Conservation (phyloP, 53 echinoderm and acorn worm species). For the Luidia sarsii region DNA sequence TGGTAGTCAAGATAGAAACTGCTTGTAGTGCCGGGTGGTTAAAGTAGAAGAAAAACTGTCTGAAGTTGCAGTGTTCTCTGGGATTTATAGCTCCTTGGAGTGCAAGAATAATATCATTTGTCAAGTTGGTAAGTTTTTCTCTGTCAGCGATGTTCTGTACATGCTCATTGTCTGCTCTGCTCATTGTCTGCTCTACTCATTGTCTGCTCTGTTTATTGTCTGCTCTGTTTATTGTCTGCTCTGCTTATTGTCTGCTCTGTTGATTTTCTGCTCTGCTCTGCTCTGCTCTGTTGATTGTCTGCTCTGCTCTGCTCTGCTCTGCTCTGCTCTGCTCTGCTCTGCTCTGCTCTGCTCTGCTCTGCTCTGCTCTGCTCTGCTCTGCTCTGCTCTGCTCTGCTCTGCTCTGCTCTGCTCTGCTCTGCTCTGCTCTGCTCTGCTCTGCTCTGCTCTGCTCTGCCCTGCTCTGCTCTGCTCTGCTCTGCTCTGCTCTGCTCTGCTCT, state of each 20-base stretch:
- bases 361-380: slow-evolving; percentile 2
- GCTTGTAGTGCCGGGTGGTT: too few relatives aligned
- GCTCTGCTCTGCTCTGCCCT: not conserved
- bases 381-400: not conserved
- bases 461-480: not conserved
- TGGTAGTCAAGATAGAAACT: not conserved
- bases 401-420: not conserved
- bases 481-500: slow-evolving; percentile 24
- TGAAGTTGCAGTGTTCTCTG: too few relatives aligned
- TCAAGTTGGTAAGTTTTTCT: slow-evolving; percentile 19
- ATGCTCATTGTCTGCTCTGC: not conserved
- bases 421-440: slow-evolving; percentile 8
- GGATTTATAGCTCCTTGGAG: slow-evolving; percentile 38
- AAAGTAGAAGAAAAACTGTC: too few relatives aligned
- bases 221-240: not conserved
- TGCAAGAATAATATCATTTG: not conserved
- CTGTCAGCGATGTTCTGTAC: not conserved
- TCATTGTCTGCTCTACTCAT: not conserved
- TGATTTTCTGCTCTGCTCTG: not conserved
- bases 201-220: not conserved
- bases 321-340: slow-evolving; percentile 9
- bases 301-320: slow-evolving; percentile 17
- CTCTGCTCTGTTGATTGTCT: not conserved
- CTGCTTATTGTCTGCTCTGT: too few relatives aligned
- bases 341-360: slow-evolving; percentile 5